Percentiles rank a stretch among this genome's conserved stretches.
These are phyloP conservation scores for Odontothrips loti DNA, from an alignment of 2,888 invertebrate genomes.

Conservation along the genomic window DNA sequence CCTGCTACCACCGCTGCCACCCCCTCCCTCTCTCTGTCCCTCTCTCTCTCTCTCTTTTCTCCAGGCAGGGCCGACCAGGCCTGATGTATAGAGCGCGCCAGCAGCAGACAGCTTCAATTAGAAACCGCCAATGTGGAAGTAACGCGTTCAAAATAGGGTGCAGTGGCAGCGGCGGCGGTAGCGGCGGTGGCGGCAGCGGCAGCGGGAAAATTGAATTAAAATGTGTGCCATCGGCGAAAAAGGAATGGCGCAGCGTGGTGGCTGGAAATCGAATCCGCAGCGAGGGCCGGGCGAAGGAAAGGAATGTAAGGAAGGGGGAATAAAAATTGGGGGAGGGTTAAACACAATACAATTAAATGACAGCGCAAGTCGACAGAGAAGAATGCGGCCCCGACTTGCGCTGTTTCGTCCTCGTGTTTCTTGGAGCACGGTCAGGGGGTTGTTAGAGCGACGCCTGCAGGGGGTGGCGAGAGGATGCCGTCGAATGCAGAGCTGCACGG, in stretches of 20 bases:
- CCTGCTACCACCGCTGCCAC: neutral
- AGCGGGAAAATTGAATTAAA: constrained; percentile 13
- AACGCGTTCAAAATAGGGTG: neutral
- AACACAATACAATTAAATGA: constrained; percentile 22
- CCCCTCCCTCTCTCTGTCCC: neutral
- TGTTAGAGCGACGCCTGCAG: neutral
- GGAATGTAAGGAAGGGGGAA: neutral
- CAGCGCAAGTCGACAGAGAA: constrained; percentile 16
- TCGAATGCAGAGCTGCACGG: neutral
- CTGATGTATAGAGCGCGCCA: constrained; percentile 15
- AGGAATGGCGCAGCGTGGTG: neutral
- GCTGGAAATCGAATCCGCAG: neutral
- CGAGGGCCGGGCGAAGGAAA: neutral
- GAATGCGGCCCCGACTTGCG: neutral
- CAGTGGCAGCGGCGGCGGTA: neutral
- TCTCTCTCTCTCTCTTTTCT: neutral
- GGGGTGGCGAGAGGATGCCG: neutral
- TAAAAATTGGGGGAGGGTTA: neutral
- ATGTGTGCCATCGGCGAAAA: constrained; percentile 24
- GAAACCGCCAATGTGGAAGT: constrained; percentile 22
- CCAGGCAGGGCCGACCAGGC: neutral
- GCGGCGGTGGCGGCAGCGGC: neutral
- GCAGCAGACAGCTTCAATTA: constrained; percentile 19
- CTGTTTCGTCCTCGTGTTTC: neutral
- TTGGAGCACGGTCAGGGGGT: neutral